Conservation (phyloP, 2,888 invertebrate genomes). For the Dioctria linearis region DNA sequence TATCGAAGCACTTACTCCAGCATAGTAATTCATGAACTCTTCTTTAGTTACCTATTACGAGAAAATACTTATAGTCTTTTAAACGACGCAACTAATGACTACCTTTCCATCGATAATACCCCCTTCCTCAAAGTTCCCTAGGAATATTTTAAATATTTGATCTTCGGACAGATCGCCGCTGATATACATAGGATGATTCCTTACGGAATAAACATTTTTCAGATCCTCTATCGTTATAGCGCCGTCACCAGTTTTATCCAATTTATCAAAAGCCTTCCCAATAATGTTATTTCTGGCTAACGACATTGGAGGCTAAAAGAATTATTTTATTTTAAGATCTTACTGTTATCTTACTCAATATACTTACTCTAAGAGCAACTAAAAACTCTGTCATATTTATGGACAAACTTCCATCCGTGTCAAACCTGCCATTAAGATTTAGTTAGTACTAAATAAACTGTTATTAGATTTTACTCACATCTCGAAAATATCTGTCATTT, state of each 20-base stretch:
- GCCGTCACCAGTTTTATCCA: constrained; percentile 91
- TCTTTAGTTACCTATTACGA: constrained; percentile 85
- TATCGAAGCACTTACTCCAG: constrained; percentile 93
- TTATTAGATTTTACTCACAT: constrained; percentile 61
- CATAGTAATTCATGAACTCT: constrained; percentile 95
- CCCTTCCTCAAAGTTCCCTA: constrained; percentile 87
- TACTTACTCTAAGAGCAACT: constrained; percentile 82
- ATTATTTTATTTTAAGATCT: constrained; percentile 13
- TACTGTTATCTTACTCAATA: constrained; percentile 9
- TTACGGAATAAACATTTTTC: constrained; percentile 84
- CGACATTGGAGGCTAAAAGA: constrained; percentile 85
- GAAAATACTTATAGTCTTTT: background rate
- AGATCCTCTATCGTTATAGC: constrained; percentile 84
- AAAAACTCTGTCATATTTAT: constrained; percentile 94
- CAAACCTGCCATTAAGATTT: constrained; percentile 74
- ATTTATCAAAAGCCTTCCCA: constrained; percentile 85
- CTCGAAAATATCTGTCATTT: constrained; percentile 66
- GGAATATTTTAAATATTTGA: constrained; percentile 83
- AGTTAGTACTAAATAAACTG: constrained; percentile 12
- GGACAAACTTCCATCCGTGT: constrained; percentile 86
- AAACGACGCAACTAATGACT: constrained; percentile 55
- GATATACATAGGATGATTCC: constrained; percentile 85
- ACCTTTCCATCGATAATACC: constrained; percentile 84
- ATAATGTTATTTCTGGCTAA: constrained; percentile 81
- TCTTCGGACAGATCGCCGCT: constrained; percentile 92